Conservation (phyloP, 2,113 vertebrate genomes). For the Hirundichthys speculiger region DNA sequence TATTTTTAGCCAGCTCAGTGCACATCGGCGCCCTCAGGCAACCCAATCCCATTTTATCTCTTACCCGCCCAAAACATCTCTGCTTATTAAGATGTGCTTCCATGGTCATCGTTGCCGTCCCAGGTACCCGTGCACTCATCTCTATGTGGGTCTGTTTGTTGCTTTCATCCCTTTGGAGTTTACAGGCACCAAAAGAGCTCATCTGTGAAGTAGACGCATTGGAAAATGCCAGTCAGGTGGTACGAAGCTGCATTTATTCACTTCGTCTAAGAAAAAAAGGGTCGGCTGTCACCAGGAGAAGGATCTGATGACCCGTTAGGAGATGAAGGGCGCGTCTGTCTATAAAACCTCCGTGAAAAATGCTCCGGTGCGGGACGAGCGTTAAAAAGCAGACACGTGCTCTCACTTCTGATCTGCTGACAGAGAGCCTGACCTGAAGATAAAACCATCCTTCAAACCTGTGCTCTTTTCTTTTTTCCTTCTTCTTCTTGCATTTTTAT, state of each 20-base stretch:
- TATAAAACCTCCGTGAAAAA: slow-evolving; percentile 7
- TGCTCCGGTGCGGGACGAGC: background rate
- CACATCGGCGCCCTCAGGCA: slow-evolving; percentile 51
- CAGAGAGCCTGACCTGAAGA: slow-evolving; percentile 14
- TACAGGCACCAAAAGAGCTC: background rate
- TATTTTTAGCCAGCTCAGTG: slow-evolving; percentile 65
- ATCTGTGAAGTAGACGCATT: background rate
- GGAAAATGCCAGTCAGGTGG: too few relatives aligned
- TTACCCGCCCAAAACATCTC: slow-evolving; percentile 7
- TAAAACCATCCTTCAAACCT: slow-evolving; percentile 10
- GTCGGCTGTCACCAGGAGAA: slow-evolving; percentile 20
- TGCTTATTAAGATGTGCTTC: slow-evolving; percentile 52
- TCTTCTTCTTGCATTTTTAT: background rate
- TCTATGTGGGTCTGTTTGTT: background rate
- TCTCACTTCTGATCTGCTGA: background rate
- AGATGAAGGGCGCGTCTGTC: slow-evolving; percentile 32
- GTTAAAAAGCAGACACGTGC: background rate
- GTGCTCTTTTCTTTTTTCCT: background rate
- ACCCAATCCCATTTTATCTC: slow-evolving; percentile 44
- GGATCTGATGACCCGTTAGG: slow-evolving; percentile 17
- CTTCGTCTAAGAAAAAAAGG: background rate
- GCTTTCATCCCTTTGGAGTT: background rate
- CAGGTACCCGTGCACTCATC: background rate
- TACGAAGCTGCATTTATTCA: background rate
- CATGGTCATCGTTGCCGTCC: slow-evolving; percentile 18